Base-by-base conservation (phyloP, 2,888 invertebrate species). In the Autographa pulchrina region DNA sequence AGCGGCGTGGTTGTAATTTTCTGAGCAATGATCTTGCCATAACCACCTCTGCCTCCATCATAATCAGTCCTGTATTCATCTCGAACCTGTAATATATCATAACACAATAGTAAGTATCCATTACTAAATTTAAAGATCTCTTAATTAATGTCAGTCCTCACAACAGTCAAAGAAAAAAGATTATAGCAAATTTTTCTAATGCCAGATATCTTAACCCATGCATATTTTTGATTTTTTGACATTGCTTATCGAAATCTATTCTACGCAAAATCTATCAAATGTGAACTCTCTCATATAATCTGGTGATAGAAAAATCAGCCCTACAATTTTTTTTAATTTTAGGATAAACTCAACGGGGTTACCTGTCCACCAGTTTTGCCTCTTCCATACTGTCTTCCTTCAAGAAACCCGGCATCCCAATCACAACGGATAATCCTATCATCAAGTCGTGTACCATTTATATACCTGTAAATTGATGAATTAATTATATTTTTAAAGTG, bases 341-440 rank as follows among this genome's bases (percentile, higher is more conserved):
- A n/a, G n/a, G n/a, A n/a, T n/a, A n/a, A n/a, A n/a, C n/a, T n/a
- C n/a, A 5, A 59, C 25, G 3, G 1, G 61, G 79, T 85, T 92
- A 98, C 99, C 97, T 99, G 99, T 88, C 99, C 99, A 68, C 99
- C 99, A 86, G 98, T 98, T 95, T 99, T 99, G 67, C 99, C 99
- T 83, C 99, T 96, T 38, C 99, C 99, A 95, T 98, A 99, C 91
- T 99, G 99, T 83, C 99, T 96, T 2, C 99, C 99, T 96, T 99
- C 99, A 77, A 98, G 97, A 93, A 99, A 99, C 2, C 99, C 99
- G 43, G 99, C 99, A 94, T 99, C 99, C 99, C 99, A 99, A 93
- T 99, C 99, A 69, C 99, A 99, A 87, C 99, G 97, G 61, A 99
- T 98, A 77, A 99, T 98, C 89, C 99, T 97, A 90, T 99, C 99